These are phyloP conservation scores for Tamandua tetradactyla DNA, from an alignment of 2,797 vertebrate genomes.

Conservation along the genomic window DNA sequence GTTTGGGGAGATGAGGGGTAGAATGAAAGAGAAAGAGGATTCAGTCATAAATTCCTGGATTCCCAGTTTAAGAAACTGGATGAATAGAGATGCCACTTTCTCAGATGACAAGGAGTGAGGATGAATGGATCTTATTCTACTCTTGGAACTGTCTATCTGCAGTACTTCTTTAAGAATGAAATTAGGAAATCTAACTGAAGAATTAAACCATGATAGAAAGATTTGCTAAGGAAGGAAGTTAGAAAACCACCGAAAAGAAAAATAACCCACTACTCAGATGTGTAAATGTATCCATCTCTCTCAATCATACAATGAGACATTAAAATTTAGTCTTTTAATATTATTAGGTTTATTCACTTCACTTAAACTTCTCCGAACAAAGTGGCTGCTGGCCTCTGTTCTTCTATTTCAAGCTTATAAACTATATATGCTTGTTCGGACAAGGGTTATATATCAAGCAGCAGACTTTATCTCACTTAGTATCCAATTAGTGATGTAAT, in stretches of 20 bases:
- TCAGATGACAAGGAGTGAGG: neutral
- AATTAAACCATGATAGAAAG: slow-evolving; percentile 8
- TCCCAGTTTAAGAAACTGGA: neutral
- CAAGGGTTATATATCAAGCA: slow-evolving; percentile 2
- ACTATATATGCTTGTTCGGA: neutral
- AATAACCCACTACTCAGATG: neutral
- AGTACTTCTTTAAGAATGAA: slow-evolving; percentile 12
- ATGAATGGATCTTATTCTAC: neutral
- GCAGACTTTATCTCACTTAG: neutral
- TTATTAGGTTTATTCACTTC: neutral
- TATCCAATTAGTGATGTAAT: slow-evolving; percentile 3
- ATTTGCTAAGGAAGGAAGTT: neutral
- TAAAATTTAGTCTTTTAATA: neutral
- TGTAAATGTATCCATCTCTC: neutral
- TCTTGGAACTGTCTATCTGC: neutral
- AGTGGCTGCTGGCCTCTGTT: neutral
- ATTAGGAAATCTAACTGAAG: neutral
- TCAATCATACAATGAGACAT: neutral
- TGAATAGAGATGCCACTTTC: neutral
- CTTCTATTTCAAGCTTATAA: slow-evolving; percentile 5
- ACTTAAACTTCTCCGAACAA: neutral
- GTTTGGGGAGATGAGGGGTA: too few species aligned
- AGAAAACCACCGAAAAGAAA: slow-evolving; percentile 39
- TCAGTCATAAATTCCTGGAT: neutral
- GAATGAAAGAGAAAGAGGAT: neutral